Conservation (phyloP, 2,113 vertebrate species). For the Cyprinodon brontotheroides region DNA sequence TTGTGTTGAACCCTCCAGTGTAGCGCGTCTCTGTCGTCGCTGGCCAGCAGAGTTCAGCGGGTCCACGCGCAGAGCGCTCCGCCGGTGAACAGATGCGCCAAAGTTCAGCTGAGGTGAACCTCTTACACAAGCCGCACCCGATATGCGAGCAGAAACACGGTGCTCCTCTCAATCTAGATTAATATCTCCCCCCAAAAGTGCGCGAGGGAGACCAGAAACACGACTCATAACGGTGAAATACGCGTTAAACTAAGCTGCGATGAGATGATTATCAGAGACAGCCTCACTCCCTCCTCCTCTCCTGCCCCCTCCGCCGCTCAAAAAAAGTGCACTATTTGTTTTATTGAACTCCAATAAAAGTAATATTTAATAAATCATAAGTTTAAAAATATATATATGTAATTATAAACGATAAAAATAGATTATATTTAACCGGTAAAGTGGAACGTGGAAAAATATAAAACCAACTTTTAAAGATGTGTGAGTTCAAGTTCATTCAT, state of each 20-base stretch:
- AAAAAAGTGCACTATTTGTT: slow-evolving; percentile 41
- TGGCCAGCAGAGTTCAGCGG: slow-evolving; percentile 58
- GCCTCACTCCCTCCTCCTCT: slow-evolving; percentile 22
- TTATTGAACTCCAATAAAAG: slow-evolving; percentile 16
- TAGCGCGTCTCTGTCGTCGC: slow-evolving; percentile 32
- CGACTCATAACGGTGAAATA: slow-evolving; percentile 36
- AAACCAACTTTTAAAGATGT: neutral
- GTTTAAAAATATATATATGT: neutral
- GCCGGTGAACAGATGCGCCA: slow-evolving; percentile 65
- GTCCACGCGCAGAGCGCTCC: slow-evolving; percentile 38
- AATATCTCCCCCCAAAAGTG: slow-evolving; percentile 19
- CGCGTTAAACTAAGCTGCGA: slow-evolving; percentile 32
- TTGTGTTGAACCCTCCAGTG: neutral
- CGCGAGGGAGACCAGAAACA: neutral
- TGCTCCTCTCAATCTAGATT: slow-evolving; percentile 32
- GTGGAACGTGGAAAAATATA: neutral
- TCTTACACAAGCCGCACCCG: slow-evolving; percentile 71
- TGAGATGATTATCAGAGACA: slow-evolving; percentile 47
- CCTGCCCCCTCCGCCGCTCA: slow-evolving; percentile 43
- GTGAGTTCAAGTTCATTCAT: neutral
- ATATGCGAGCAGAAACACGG: slow-evolving; percentile 19
- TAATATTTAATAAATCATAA: neutral
- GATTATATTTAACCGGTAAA: neutral
- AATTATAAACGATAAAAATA: neutral
- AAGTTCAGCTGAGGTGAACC: slow-evolving; percentile 82